phyloP scores from a whole-genome alignment of 1,140 invertebrate species.

The Drosophila mojavensis region DNA sequence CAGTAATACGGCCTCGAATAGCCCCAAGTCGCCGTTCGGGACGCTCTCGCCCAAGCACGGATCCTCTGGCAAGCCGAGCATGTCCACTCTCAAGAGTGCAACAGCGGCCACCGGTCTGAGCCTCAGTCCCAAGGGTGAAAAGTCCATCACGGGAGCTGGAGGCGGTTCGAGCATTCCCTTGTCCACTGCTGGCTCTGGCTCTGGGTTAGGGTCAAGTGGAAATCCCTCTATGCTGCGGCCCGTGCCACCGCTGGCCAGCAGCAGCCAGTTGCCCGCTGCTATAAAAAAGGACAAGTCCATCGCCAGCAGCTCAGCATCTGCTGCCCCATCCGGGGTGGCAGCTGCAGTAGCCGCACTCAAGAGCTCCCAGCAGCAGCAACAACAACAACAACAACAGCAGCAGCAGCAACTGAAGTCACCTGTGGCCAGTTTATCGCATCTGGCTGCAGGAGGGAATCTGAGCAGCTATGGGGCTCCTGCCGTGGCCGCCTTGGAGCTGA shows the following conservation, averaged over 20 bases:
- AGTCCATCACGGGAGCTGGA: constrained; percentile 58
- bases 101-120: constrained; percentile 79
- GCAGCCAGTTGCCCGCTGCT: constrained; percentile 21
- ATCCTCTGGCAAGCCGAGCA: constrained; percentile 93
- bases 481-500: constrained; percentile 62
- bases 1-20: constrained; percentile 84
- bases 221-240: constrained; percentile 53
- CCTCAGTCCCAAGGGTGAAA: constrained; percentile 83
- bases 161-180: constrained; percentile 27
- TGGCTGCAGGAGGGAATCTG: constrained; percentile 56
- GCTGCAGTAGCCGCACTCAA: constrained; percentile 60
- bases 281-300: constrained; percentile 37
- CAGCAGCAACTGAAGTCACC: constrained; percentile 44
- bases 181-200: neutral
- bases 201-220: neutral
- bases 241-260: constrained; percentile 58
- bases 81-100: constrained; percentile 92
- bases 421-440: constrained; percentile 61
- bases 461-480: constrained; percentile 41
- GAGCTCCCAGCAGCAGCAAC: constrained; percentile 62
- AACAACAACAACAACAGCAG: constrained; percentile 11
- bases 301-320: constrained; percentile 17
- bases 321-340: constrained; percentile 43
- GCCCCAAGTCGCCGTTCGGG: constrained; percentile 86
- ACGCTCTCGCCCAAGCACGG: constrained; percentile 90